Evolutionary conservation across 2,797 vertebrate species (phyloP), one percentile per base, ranked within the genome.

Genomic region (Lepus oiostolus): DNA sequence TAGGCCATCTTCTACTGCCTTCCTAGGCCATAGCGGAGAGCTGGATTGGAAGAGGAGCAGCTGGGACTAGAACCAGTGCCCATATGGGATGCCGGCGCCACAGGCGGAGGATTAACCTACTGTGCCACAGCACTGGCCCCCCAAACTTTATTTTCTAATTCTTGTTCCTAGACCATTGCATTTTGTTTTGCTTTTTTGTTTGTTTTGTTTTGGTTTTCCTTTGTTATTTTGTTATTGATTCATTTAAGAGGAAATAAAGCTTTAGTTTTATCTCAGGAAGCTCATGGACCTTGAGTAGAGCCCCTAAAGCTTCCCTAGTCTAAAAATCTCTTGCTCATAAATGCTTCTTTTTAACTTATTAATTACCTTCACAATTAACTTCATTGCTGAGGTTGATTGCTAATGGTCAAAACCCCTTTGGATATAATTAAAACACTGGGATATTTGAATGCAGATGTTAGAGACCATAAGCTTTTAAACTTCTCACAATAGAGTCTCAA

Each of bases 261-360:
- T 50, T 32, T 38, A 32, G 12, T 16, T 50, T 8, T 58, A 47
- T 42, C 82, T 75, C 22, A 79, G 76, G n/a, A 74, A 81, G 71
- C 28, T 63, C 32, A 62, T 21, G 7, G 14, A 83, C 2, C 21
- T 35, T 77, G 38, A 0, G 54, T 32, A 35, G 87, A 74, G 50
- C 3, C 12, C 12, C 19, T 5, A 79, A 54, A 58, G 22, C 1
- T 65, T 74, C 22, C 2, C 14, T 26, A 83, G 80, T 76, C 72
- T 65, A 72, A 7, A 82, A 35, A 0, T 1, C 11, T 28, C 16
- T 70, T 87, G 24, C 13, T 96, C 35, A 79, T 1, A 54, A 54
- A 77, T 77, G 30, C 38, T 82, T 87, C 54, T 22, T 60, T 60
- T 42, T 35, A 60, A 75, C n/a, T 83, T 91, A 92, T n/a, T 68